phyloP scores from a whole-genome alignment of 2,113 vertebrate genomes.

The Epinephelus moara region DNA sequence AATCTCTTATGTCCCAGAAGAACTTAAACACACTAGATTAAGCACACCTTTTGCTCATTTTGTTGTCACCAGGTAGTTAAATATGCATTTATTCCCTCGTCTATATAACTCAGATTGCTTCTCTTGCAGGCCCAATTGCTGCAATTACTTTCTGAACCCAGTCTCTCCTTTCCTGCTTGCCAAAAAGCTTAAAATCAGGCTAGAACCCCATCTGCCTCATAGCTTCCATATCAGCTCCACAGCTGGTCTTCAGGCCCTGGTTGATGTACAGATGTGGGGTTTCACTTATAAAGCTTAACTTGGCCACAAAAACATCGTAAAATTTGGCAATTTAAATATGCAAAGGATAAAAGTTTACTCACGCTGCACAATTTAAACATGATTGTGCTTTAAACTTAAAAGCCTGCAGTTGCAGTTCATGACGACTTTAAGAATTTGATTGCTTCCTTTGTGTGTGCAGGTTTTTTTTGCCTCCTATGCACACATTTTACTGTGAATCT shows the following conservation, averaged over 20 bases:
- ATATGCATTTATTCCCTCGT: constrained; percentile 20
- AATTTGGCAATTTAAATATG: constrained; percentile 39
- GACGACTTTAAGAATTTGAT: constrained; percentile 34
- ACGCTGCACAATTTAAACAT: constrained; percentile 20
- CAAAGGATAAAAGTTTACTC: constrained; percentile 46
- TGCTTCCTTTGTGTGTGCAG: constrained; percentile 13
- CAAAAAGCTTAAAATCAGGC: constrained; percentile 57
- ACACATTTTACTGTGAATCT: not conserved
- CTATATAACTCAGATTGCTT: constrained; percentile 31
- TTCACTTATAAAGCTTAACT: constrained; percentile 36
- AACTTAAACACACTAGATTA: constrained; percentile 24
- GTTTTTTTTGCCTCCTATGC: constrained; percentile 14
- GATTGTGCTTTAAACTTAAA: constrained; percentile 37
- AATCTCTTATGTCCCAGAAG: constrained; percentile 3
- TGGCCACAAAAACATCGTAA: not conserved
- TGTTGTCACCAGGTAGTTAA: constrained; percentile 31
- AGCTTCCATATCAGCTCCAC: constrained; percentile 46
- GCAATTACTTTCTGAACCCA: constrained; percentile 44
- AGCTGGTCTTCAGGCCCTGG: constrained; percentile 55
- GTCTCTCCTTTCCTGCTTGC: constrained; percentile 37
- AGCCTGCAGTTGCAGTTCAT: constrained; percentile 28
- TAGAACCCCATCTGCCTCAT: constrained; percentile 59
- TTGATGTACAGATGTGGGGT: constrained; percentile 46
- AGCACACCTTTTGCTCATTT: constrained; percentile 1
- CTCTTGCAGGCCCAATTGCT: constrained; percentile 59